Evolutionary conservation across 1,140 invertebrate species (phyloP), one percentile per base, ranked within the genome.

Genomic region (Drosophila funebris): DNA sequence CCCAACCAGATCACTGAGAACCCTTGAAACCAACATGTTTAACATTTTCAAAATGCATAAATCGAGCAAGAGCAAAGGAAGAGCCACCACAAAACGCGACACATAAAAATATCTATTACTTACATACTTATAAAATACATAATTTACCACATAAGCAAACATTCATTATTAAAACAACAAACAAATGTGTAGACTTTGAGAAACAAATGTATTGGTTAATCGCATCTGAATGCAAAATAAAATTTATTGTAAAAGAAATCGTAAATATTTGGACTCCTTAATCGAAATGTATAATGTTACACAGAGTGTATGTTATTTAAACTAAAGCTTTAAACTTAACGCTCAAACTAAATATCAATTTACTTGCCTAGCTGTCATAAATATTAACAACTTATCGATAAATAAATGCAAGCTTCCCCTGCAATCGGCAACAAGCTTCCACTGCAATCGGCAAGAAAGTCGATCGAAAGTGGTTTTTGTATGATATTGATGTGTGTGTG

Each of bases 161-260:
- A 72, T 69, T 88, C 82, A 85, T 76, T 87, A 81, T 77, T 70
- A 73, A 75, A 75, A 71, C 57, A 64, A 53, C 8, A 52, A 53
- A 54, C 8, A 70, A 57, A 71, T 87, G 50, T 69, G 78, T 87
- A 87, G 82, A 73, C 83, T 87, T 81, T 88, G 83, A 53, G 74
- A 80, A 70, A 69, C 44, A 69, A 71, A 72, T 87, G 64, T 62
- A 73, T 73, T 73, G 71, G 64, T 85, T 78, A 85, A 82, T 63
- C 78, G 82, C 82, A 87, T 87, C 75, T 78, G 71, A 87, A 87
- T 87, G 82, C 82, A 85, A 87, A 78, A 82, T 73, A 77, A 85
- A 76, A 82, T 73, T 81, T 87, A 75, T 85, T 87, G 77, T 77
- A 73, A 73, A 84, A 77, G 48, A 66, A 62, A 43, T 9, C 4